Base-by-base conservation (phyloP, 2,888 invertebrate genomes). In the Agrochola litura region DNA sequence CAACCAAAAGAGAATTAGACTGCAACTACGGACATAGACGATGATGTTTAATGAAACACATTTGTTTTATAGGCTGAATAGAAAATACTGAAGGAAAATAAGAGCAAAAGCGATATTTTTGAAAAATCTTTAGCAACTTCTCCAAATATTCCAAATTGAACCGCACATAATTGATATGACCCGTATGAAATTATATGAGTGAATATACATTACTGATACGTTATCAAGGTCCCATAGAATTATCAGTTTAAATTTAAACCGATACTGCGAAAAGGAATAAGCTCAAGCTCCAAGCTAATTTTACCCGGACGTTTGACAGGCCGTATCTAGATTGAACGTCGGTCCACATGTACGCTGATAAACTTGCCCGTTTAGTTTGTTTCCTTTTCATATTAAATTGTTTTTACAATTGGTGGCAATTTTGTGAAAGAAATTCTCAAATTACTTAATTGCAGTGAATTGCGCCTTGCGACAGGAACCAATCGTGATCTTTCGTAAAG, bases 1-100 rank as follows among this genome's bases (percentile, higher is more conserved):
- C 89, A 89, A 88, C 88, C 81, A 83, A 88, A 86, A 84, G 86
- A 80, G 86, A 88, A 91, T 89, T 90, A 89, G 88, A 86, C 86
- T 90, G 90, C 85, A 90, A 89, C 89, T 87, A 86, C 85, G 74
- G 85, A 88, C 82, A 83, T 73, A 52, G 77, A 64, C 52, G 25
- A 72, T 77, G 70, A 69, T 60, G 41, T 72, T 58, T 63, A 60
- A 58, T 43, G 52, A 63, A 66, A 46, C 9, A 56, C 12, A 54
- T 60, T 60, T 52, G 19, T 52, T 52, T 12, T 69, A 25, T 19
- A 41, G 19, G 37, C 56, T 70, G n/a, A 66, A n/a, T n/a, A 25
- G 6, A 52, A 52, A 12, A 61, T 43, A 61, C 16, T 52, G 2
- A 37, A 25, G 0, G 2, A 22, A 58, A 65, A 66, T 74, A 37